These are phyloP conservation scores for Lepisosteus oculatus DNA, from an alignment of 2,113 vertebrate species.

Conservation along the genomic window DNA sequence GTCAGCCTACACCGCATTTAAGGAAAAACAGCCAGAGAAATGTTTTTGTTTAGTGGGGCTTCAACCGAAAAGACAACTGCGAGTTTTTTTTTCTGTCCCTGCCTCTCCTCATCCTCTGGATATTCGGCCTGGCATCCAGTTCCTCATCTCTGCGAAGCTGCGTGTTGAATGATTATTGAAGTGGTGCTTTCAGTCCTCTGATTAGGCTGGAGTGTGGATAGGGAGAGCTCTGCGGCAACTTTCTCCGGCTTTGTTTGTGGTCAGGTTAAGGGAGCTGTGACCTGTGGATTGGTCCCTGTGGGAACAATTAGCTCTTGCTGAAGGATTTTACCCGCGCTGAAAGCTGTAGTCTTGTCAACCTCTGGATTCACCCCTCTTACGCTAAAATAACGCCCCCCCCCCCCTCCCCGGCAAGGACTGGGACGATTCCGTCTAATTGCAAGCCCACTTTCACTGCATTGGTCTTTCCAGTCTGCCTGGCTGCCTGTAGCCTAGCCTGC, in stretches of 20 bases:
- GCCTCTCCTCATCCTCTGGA: constrained; percentile 31
- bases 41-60: constrained; percentile 39
- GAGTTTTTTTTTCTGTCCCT: constrained; percentile 25
- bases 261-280: constrained; percentile 65
- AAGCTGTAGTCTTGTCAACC: constrained; percentile 72
- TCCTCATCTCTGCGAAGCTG: constrained; percentile 25
- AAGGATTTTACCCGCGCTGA: constrained; percentile 54
- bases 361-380: constrained; percentile 66
- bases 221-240: constrained; percentile 51
- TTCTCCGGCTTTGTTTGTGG: constrained; percentile 57
- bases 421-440: neutral
- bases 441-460: neutral
- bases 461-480: neutral
- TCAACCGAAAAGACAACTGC: constrained; percentile 26
- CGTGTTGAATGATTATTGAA: constrained; percentile 42
- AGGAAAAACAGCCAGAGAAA: constrained; percentile 31
- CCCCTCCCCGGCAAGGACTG: constrained; percentile 36
- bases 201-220: constrained; percentile 47
- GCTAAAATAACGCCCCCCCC: constrained; percentile 56
- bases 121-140: constrained; percentile 36
- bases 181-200: constrained; percentile 35
- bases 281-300: constrained; percentile 76
- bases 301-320: constrained; percentile 84
- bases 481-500: no score
- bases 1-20: constrained; percentile 40